Base-by-base conservation (phyloP, 1,140 invertebrate genomes). In the Drosophila kepulauana region DNA sequence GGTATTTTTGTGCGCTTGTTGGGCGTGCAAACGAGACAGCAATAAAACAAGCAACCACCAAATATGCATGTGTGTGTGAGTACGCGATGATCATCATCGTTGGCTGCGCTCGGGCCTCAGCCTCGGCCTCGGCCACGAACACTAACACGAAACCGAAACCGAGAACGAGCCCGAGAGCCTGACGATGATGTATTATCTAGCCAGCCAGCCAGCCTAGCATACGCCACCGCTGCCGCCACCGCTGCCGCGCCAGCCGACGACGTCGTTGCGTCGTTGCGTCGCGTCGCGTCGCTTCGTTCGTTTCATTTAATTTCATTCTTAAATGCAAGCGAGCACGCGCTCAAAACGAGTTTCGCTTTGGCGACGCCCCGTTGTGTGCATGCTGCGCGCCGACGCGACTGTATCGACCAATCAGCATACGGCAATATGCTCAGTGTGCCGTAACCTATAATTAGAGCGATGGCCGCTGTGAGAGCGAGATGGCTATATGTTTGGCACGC, bases 391-490 rank as follows among this genome's bases (percentile, higher is more conserved):
- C 52, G 66, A 63, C 51, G 33, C 51, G 41, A 1, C 16, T 6
- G 43, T 20, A 52, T 52, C 61, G 58, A 73, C 86, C 90, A 91
- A 91, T 91, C 67, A 73, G 59, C 68, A 51, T 41, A 64, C 79
- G 78, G 63, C 59, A 38, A 75, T 75, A 66, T 64, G 67, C 75
- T 16, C 7, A 6, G 13, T 49, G 35, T 30, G 15, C 63, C 52
- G 64, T 81, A 92, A 91, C 91, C 91, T 92, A 92, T 92, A 92
- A 92, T 92, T 92, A 92, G 76, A 86, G 91, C 91, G 91, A 92
- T 92, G 91, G 91, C 91, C 91, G 87, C 91, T 89, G 85, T 78
- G 77, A 68, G 43, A 92, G 49, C 43, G 80, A 72, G 84, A 81
- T 30, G 51, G 45, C 61, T 3, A 16, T 64, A 64, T n/a, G 56